Conservation (phyloP, 2,888 invertebrate genomes). For the Diabrotica balteata region DNA sequence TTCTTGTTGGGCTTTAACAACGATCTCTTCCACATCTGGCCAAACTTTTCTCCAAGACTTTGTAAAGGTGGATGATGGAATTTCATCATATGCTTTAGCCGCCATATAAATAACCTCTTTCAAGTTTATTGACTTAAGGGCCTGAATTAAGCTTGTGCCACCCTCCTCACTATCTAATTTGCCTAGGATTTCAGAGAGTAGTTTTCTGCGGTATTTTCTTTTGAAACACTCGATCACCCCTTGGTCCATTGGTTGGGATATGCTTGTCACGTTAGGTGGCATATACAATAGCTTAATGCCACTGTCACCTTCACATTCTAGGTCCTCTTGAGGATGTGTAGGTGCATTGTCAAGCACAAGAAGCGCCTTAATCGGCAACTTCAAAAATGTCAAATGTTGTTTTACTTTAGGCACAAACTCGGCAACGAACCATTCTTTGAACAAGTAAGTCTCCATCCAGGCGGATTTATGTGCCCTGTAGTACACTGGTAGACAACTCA, state of each 20-base stretch:
- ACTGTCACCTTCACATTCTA: background rate
- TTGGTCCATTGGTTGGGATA: too few relatives aligned
- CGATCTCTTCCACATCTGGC: background rate
- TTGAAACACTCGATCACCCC: too few relatives aligned
- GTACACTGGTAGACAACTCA: background rate
- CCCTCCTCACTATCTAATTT: background rate
- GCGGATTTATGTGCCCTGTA: too few relatives aligned
- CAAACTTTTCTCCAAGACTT: background rate
- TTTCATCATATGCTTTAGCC: background rate
- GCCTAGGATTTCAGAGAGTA: conserved; percentile 1
- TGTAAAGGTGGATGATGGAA: background rate
- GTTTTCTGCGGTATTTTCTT: conserved; percentile 42
- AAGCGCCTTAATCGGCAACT: background rate
- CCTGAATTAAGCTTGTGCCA: background rate
- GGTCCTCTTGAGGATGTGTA: background rate
- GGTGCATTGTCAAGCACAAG: background rate
- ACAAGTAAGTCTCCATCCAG: background rate
- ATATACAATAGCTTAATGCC: background rate
- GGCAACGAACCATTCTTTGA: background rate
- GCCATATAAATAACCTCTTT: background rate
- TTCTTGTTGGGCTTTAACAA: background rate
- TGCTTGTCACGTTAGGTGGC: too few relatives aligned
- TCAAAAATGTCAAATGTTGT: background rate
- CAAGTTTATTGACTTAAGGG: background rate
- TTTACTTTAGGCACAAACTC: background rate